Evolutionary conservation across 30 jellyfish, hydroid and myxozoan genomes (phyloP).

Genomic region (Catostylus mosaicus): DNA sequence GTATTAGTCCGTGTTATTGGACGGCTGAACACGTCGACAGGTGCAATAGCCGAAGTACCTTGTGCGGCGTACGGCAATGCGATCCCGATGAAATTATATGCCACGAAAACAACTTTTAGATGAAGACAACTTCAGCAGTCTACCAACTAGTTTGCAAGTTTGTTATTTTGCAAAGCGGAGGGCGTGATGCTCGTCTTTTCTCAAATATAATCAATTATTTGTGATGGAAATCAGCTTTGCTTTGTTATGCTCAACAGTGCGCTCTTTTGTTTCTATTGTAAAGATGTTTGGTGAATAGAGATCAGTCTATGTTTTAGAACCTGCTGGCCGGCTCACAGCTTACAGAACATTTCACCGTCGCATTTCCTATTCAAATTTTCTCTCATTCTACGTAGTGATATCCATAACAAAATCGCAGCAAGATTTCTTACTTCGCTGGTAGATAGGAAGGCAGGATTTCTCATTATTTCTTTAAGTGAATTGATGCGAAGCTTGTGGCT

Average conservation of each 20-base stretch:
- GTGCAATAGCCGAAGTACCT: conserved; percentile 35
- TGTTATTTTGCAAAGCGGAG: conserved; percentile 39
- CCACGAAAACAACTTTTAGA: background rate
- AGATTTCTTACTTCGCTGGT: background rate
- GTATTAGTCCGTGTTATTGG: conserved; percentile 57
- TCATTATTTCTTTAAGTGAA: background rate
- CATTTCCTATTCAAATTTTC: background rate
- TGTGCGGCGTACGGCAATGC: conserved; percentile 22
- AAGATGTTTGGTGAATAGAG: conserved; percentile 25
- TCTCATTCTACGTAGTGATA: background rate
- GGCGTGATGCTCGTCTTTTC: conserved; percentile 55
- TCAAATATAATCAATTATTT: conserved; percentile 66
- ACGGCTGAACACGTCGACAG: conserved; percentile 40
- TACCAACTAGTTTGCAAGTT: background rate
- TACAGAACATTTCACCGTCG: conserved; percentile 12
- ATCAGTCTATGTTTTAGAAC: conserved; percentile 42
- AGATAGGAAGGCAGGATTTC: background rate
- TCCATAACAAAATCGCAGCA: background rate
- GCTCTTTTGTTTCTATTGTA: conserved; percentile 64
- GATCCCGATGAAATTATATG: conserved; percentile 2
- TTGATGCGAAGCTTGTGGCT: background rate
- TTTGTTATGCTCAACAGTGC: conserved; percentile 68
- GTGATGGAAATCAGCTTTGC: conserved; percentile 66
- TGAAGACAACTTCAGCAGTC: background rate
- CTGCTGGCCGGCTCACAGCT: conserved; percentile 43